Conservation (phyloP, 2,888 invertebrate genomes). For the Hypena proboscidalis region DNA sequence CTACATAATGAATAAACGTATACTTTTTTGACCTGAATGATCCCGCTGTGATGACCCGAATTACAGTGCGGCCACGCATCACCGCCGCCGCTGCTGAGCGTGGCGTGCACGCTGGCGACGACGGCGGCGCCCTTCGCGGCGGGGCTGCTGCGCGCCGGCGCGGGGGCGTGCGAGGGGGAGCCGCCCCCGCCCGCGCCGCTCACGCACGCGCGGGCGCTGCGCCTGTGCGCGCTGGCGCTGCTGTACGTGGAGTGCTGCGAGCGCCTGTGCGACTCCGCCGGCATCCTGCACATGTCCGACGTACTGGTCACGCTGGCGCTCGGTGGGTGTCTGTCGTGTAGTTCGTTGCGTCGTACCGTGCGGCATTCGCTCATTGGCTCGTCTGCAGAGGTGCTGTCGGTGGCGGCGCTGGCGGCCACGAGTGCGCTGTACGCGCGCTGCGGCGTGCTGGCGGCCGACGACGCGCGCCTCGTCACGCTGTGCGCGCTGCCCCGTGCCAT, state of each 20-base stretch:
- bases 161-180: constrained; percentile 31
- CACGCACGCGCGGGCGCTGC: constrained; percentile 12
- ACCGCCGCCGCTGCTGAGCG: constrained; percentile 47
- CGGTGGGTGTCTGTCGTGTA: constrained; percentile 34
- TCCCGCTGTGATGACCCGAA: not conserved
- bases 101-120: constrained; percentile 43
- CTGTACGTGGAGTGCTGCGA: constrained; percentile 67
- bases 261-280: constrained; percentile 58
- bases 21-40: too few relatives aligned
- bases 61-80: constrained; percentile 62
- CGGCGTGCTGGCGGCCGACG: constrained; percentile 48
- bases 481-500: constrained; percentile 53
- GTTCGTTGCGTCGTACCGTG: not conserved
- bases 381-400: constrained; percentile 45
- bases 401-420: constrained; percentile 47
- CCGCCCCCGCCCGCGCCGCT: constrained; percentile 17
- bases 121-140: constrained; percentile 51
- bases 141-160: constrained; percentile 46
- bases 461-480: constrained; percentile 51
- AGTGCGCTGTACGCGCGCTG: constrained; percentile 55
- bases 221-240: constrained; percentile 56
- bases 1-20: too few relatives aligned
- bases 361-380: not conserved
- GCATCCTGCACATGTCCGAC: constrained; percentile 48
- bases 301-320: constrained; percentile 40